Conservation (phyloP, 2,113 vertebrate species). For the Heterochromis multidens region DNA sequence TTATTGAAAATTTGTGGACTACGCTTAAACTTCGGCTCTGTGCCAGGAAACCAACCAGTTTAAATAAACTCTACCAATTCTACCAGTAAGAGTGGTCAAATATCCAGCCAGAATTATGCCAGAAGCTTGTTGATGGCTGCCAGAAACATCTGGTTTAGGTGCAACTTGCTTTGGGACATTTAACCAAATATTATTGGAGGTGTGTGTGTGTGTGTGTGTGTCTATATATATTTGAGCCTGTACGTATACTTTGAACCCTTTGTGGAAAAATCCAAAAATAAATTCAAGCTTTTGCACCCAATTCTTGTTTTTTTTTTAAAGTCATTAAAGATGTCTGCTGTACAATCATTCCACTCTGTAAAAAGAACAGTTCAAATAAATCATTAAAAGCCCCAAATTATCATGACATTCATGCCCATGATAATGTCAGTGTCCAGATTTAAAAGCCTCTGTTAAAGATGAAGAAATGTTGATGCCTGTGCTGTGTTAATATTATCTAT, state of each 20-base stretch:
- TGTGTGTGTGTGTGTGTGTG: too few relatives aligned
- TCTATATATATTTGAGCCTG: not conserved
- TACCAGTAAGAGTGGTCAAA: not conserved
- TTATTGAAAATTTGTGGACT: too few relatives aligned
- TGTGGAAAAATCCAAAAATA: not conserved
- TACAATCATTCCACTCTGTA: too few relatives aligned
- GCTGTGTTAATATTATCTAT: not conserved
- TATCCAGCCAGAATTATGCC: not conserved
- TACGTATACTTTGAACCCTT: not conserved
- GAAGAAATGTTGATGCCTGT: not conserved
- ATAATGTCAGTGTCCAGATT: not conserved
- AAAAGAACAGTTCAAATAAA: too few relatives aligned
- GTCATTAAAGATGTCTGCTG: too few relatives aligned
- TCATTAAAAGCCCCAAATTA: too few relatives aligned
- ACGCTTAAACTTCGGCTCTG: too few relatives aligned
- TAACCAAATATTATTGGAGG: not conserved
- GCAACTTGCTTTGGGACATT: not conserved
- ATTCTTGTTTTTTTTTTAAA: not conserved
- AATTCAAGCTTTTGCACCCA: not conserved
- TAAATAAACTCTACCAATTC: not conserved
- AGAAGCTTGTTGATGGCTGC: not conserved
- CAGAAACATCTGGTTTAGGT: not conserved
- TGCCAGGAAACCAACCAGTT: not conserved
- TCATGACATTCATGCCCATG: too few relatives aligned
- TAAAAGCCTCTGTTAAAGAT: not conserved